A percentile compares a stretch with the other conserved stretches of the same genome.
Evolutionary conservation across 2,797 vertebrate species (phyloP).

Genomic region (Cryptoprocta ferox): DNA sequence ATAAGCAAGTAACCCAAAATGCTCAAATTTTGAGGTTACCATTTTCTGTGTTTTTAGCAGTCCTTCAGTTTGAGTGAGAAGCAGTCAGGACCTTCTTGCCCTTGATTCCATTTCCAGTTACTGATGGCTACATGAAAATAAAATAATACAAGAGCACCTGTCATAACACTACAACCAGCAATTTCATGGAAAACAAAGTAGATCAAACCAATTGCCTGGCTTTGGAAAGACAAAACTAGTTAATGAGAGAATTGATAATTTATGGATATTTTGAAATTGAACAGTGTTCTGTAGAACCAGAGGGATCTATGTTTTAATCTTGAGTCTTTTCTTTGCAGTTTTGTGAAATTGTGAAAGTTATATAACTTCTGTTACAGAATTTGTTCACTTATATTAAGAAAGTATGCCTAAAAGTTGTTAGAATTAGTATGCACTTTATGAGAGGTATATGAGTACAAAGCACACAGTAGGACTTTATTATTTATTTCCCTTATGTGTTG

Average conservation of each 20-base stretch:
- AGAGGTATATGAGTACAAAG: background rate
- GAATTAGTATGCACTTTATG: background rate
- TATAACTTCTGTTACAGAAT: background rate
- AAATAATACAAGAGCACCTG: background rate
- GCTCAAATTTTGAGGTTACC: background rate
- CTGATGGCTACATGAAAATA: background rate
- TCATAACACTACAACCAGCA: background rate
- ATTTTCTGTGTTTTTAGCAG: background rate
- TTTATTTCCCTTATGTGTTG: background rate
- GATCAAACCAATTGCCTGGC: background rate
- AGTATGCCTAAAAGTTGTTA: background rate
- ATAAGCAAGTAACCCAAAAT: background rate
- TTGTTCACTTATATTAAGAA: background rate
- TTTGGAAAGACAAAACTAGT: background rate
- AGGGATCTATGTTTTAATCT: background rate
- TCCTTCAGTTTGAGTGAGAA: background rate
- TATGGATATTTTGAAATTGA: constrained; percentile 11
- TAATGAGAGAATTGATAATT: background rate
- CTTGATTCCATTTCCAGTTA: background rate
- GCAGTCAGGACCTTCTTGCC: background rate
- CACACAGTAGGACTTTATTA: background rate
- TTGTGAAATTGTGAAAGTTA: background rate
- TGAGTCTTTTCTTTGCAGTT: background rate
- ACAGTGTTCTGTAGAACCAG: background rate
- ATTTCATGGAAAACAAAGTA: background rate